These are phyloP conservation scores for Periophthalmus magnuspinnatus DNA, from an alignment of 2,797 vertebrate genomes.

Conservation along the genomic window DNA sequence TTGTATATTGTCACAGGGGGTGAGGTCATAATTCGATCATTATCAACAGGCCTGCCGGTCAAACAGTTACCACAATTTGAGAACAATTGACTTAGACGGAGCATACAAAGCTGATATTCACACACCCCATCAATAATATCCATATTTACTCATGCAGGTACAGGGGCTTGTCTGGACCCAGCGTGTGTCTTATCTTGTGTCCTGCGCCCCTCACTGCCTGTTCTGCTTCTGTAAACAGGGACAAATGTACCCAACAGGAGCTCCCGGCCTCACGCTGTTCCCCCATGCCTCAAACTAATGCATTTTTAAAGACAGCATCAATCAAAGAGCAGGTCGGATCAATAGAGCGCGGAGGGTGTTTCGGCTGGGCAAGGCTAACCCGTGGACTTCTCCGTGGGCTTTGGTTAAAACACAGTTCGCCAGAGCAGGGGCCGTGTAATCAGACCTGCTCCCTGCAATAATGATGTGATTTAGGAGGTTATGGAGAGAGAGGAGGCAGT, in stretches of 20 bases:
- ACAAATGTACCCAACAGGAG: constrained; percentile 66
- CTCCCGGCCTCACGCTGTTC: constrained; percentile 46
- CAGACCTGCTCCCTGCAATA: constrained; percentile 9
- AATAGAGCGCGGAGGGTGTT: constrained; percentile 69
- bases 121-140: not conserved
- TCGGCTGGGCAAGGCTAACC: constrained; percentile 34
- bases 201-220: constrained; percentile 47
- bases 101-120: too few species aligned
- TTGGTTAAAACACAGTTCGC: constrained; percentile 10
- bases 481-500: constrained; percentile 8
- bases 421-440: constrained; percentile 11
- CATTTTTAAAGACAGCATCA: constrained; percentile 80
- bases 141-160: not conserved
- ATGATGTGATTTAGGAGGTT: constrained; percentile 26
- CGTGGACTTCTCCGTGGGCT: constrained; percentile 26
- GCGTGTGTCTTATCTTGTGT: constrained; percentile 28
- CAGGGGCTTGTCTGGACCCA: not conserved
- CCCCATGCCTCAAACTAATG: constrained; percentile 69
- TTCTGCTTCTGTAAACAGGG: constrained; percentile 68
- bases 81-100: too few species aligned
- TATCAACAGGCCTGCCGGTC: too few species aligned
- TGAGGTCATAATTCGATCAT: too few species aligned
- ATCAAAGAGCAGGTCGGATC: constrained; percentile 72
- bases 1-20: too few species aligned
- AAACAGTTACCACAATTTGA: too few species aligned